phyloP scores from a whole-genome alignment of 2,113 vertebrate species.

The Onychostruthus taczanowskii region DNA sequence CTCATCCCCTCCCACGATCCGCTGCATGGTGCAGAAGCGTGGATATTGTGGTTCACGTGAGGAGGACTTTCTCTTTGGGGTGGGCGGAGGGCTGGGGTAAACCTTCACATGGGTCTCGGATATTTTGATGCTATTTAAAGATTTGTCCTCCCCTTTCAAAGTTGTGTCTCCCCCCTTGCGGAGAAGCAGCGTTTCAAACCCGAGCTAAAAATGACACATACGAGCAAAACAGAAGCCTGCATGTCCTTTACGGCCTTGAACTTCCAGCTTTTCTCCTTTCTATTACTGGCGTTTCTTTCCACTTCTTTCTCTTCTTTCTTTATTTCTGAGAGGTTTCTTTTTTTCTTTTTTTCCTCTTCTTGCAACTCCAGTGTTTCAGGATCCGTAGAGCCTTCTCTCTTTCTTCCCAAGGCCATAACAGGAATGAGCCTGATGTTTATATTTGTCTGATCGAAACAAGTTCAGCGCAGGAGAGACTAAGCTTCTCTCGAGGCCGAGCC shows the following conservation, averaged over 20 bases:
- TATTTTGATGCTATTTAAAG: constrained; percentile 49
- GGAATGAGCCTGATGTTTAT: background rate
- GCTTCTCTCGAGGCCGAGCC: background rate
- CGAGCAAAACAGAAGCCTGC: background rate
- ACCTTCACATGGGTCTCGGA: background rate
- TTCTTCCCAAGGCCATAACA: background rate
- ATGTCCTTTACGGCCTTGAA: background rate
- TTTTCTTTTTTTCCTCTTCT: background rate
- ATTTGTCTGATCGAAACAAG: background rate
- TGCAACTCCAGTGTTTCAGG: background rate
- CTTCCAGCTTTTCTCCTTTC: background rate
- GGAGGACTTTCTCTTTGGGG: background rate
- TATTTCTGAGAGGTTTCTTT: background rate
- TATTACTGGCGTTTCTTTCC: background rate
- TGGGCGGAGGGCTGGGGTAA: background rate
- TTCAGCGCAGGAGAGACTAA: background rate
- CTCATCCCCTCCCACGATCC: background rate
- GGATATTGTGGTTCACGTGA: background rate
- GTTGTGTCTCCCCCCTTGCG: background rate
- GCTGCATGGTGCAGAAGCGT: background rate
- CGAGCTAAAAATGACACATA: constrained; percentile 35
- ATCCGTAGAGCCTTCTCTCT: background rate
- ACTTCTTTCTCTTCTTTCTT: too few species aligned
- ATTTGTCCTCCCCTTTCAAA: background rate
- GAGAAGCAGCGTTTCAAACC: constrained; percentile 4